phyloP scores from a whole-genome alignment of 1,140 invertebrate genomes.

The Drosophila serrata region DNA sequence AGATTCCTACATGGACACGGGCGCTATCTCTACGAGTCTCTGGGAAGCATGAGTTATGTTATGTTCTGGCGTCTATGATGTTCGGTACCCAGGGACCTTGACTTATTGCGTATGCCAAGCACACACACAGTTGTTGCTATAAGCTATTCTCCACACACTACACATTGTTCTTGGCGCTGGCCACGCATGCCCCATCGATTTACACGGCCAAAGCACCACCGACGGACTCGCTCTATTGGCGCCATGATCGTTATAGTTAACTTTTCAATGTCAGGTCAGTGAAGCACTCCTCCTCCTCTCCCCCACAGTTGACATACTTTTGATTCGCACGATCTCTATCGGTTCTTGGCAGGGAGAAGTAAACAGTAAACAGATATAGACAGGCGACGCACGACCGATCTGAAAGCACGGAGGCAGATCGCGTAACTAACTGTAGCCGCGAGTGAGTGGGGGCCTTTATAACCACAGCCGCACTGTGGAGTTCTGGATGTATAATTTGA shows the following conservation, averaged over 20 bases:
- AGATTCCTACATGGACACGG: constrained; percentile 21
- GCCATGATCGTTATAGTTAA: constrained; percentile 27
- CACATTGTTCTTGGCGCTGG: constrained; percentile 34
- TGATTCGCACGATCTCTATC: constrained; percentile 31
- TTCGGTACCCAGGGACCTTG: constrained; percentile 56
- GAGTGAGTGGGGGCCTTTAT: constrained; percentile 20
- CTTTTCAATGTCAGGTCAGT: constrained; percentile 54
- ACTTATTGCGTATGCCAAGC: constrained; percentile 74
- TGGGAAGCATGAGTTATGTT: constrained; percentile 24
- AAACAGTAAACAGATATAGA: constrained; percentile 10
- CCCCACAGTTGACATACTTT: constrained; percentile 54
- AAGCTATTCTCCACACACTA: constrained; percentile 43
- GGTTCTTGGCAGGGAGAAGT: constrained; percentile 26
- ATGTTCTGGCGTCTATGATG: constrained; percentile 33
- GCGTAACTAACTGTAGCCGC: constrained; percentile 18
- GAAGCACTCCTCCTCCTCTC: constrained; percentile 5
- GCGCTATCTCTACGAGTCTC: constrained; percentile 38
- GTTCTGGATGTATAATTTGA: no score
- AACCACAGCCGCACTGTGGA: constrained; percentile 7
- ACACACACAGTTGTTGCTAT: constrained; percentile 52
- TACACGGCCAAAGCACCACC: constrained; percentile 1
- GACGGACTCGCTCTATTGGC: neutral
- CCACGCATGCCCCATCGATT: constrained; percentile 5
- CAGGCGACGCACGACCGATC: neutral
- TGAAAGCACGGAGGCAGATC: constrained; percentile 11